These are phyloP conservation scores for Leptinotarsa undecemlineata DNA, from an alignment of 1,140 invertebrate species.

Conservation along the genomic window DNA sequence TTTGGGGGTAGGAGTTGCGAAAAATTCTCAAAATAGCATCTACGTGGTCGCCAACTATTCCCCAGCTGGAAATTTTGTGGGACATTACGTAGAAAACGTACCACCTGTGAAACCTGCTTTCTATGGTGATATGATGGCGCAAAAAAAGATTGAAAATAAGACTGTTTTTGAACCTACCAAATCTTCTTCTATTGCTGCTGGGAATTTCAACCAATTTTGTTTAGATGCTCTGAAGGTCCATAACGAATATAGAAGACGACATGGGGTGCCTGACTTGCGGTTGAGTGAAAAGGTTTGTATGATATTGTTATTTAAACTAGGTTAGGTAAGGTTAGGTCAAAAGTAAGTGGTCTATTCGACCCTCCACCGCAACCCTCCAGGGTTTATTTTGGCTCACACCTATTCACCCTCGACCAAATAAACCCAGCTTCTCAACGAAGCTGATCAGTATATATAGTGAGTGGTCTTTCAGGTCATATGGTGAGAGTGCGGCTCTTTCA, in stretches of 20 bases:
- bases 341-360: slow-evolving; percentile 24
- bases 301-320: background rate
- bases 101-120: slow-evolving; percentile 53
- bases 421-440: too few species aligned
- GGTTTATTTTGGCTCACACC: too few species aligned
- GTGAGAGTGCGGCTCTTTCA: too few species aligned
- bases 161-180: background rate
- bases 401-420: too few species aligned
- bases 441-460: too few species aligned
- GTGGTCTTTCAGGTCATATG: too few species aligned
- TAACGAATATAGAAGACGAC: slow-evolving; percentile 77
- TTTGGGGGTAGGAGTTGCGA: slow-evolving; percentile 77
- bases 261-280: slow-evolving; percentile 68
- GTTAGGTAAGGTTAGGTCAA: too few species aligned
- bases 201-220: slow-evolving; percentile 57
- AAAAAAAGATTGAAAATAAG: slow-evolving; percentile 13
- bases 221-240: slow-evolving; percentile 70
- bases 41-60: slow-evolving; percentile 86
- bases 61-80: slow-evolving; percentile 84
- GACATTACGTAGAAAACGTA: slow-evolving; percentile 77
- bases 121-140: slow-evolving; percentile 30
- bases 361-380: too few species aligned
- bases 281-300: slow-evolving; percentile 66
- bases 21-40: slow-evolving; percentile 69
- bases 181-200: background rate